Percentiles rank a stretch among this genome's conserved stretches.
phyloP scores from a whole-genome alignment of 2,888 invertebrate genomes.

The Petrophora chlorosata region DNA sequence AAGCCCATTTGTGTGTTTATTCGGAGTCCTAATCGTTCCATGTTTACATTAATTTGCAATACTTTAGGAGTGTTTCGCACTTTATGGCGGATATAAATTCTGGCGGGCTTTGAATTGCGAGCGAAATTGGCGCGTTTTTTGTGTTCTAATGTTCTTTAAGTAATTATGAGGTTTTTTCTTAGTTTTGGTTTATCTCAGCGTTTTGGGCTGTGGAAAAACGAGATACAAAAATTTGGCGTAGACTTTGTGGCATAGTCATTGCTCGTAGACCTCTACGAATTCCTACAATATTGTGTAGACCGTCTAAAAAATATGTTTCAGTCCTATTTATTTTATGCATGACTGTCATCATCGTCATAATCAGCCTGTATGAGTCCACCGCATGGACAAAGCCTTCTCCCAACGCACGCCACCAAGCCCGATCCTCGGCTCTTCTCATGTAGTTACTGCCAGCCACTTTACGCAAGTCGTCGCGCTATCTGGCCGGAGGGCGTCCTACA shows the following conservation, averaged over 20 bases:
- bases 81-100: constrained; percentile 80
- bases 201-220: neutral
- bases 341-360: too few relatives aligned
- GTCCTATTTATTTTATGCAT: too few relatives aligned
- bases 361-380: too few relatives aligned
- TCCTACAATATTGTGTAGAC: too few relatives aligned
- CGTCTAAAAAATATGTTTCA: too few relatives aligned
- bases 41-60: constrained; percentile 83
- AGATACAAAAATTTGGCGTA: neutral
- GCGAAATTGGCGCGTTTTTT: constrained; percentile 37
- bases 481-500: too few relatives aligned
- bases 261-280: too few relatives aligned
- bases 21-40: constrained; percentile 75
- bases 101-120: constrained; percentile 50
- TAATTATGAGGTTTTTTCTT: constrained; percentile 30
- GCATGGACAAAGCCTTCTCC: too few relatives aligned
- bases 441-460: too few relatives aligned
- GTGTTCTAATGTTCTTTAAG: constrained; percentile 34
- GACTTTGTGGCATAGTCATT: neutral
- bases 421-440: too few relatives aligned
- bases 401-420: too few relatives aligned
- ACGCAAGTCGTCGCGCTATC: too few relatives aligned
- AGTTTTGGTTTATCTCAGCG: constrained; percentile 36
- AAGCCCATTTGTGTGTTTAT: constrained; percentile 76
- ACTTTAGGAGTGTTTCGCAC: constrained; percentile 74